Evolutionary conservation across 2,797 vertebrate species (phyloP), one percentile per base, ranked within the genome.

Genomic region (Clarias fuscus): DNA sequence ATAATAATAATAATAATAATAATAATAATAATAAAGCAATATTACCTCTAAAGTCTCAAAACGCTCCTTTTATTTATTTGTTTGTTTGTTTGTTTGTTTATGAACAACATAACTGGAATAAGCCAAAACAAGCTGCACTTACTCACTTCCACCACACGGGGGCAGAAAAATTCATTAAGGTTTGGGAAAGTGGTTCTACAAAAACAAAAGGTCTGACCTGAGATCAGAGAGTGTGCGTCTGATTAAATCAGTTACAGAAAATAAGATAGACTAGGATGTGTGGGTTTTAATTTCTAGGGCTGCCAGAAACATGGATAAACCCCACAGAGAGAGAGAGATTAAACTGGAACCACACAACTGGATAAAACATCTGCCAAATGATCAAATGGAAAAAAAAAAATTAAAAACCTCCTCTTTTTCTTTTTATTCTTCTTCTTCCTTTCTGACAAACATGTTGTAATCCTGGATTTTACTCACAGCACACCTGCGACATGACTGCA

Each of bases 131-230:
- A 81, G 33, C 40, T 65, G 85, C 85, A 82, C 18, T 81, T 82
- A 22, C 7, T 17, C 3, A 3, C 1, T 56, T 53, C 71, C n/a
- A 67, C 84, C 88, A 88, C 86, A 86, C 0, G 86, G 62, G 84
- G 88, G 86, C 86, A 61, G 82, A 72, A 77, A 76, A 87, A 15
- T 15, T 18, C 37, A 80, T 80, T 24, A 43, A 27, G 13, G 14
- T n/a, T 53, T 20, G 13, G 30, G 5, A 48, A 43, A 62, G 8
- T 78, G 56, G 11, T 76, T 76, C 2, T 30, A 33, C 4, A 20
- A 14, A 37, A 6, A 20, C 22, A 37, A 6, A 30, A 33, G 30
- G 11, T 30, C 18, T 37, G 73, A 77, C 8, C 8, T 30, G 53
- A 77, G 53, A 30, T 59, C 76, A 79, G 53, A 11, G 58, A 24